Evolutionary conservation across 2,888 invertebrate genomes (phyloP), one percentile per base, ranked within the genome.

Genomic region (Drosophila rubida): DNA sequence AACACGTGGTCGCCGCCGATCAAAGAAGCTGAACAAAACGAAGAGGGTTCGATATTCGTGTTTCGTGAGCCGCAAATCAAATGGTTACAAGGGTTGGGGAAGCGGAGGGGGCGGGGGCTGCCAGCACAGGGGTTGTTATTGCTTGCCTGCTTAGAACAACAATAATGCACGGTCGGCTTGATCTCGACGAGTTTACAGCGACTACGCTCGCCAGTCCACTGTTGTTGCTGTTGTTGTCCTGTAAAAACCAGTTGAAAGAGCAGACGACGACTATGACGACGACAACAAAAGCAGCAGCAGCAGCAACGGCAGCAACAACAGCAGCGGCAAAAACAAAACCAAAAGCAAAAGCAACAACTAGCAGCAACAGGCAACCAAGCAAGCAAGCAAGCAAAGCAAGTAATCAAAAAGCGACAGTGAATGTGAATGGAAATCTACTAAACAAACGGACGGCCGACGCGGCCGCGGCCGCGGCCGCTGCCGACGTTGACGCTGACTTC

Each of bases 381-480:
- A 30, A 9, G 32, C 32, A 32, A 11, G n/a, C n/a, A 32, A 32
- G 32, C n/a, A 54, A 32, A 32, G 19, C 48, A 66, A 69, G 62
- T 32, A 54, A 63, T 37, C 71, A 54, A 49, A 41, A 78, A 88
- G 76, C 79, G 81, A 82, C 88, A 88, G 89, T 89, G 83, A 90
- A 81, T 81, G 81, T 81, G 87, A 87, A 89, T 89, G 90, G 84
- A 90, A 90, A 88, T 89, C 76, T 83, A 88, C 87, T 78, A 85
- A 86, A 66, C 68, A 54, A 59, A 48, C 41, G 57, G 45, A 44
- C 16, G 13, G 57, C 23, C 42, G 53, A 27, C 60, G 51, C 9
- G 30, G 59, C 32, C 25, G 62, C 57, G 16, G 48, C 54, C 66
- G 53, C 16, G 16, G 51, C 25, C 19, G 53, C 45, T 32, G 54